These are phyloP conservation scores for Zelleria hepariella DNA, from an alignment of 2,888 invertebrate genomes.

Conservation along the genomic window DNA sequence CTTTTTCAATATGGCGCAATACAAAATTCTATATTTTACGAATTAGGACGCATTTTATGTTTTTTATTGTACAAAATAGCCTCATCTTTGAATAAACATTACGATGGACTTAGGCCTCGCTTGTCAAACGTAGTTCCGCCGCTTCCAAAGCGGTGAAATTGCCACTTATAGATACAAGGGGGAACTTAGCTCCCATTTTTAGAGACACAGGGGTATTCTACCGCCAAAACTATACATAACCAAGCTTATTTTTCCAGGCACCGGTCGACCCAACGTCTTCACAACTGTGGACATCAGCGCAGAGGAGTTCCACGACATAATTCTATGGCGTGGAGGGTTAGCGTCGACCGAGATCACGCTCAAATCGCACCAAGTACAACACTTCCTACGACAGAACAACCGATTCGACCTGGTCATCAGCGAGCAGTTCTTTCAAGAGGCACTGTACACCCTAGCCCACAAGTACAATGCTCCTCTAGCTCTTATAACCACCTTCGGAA, in stretches of 20 bases:
- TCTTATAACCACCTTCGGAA: conserved; percentile 51
- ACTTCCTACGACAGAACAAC: conserved; percentile 38
- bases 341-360: conserved; percentile 44
- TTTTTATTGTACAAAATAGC: too few species aligned
- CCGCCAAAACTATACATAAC: background rate
- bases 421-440: conserved; percentile 65
- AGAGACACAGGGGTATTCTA: too few species aligned
- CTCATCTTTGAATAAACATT: too few species aligned
- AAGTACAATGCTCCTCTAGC: conserved; percentile 56
- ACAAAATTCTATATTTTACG: too few species aligned
- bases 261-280: conserved; percentile 50
- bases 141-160: too few species aligned
- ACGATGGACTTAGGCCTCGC: too few species aligned
- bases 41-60: too few species aligned
- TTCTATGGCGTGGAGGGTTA: conserved; percentile 47
- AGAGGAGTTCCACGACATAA: conserved; percentile 41
- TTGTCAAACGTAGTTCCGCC: too few species aligned
- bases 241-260: conserved; percentile 29
- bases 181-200: too few species aligned
- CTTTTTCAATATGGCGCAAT: too few species aligned
- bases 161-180: too few species aligned
- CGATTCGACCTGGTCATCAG: conserved; percentile 58
- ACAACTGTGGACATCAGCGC: conserved; percentile 44
- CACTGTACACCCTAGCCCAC: conserved; percentile 49
- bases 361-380: conserved; percentile 38